Evolutionary conservation across 2,888 invertebrate species (phyloP), one percentile per base, ranked within the genome.

Genomic region (Oscheius myriophilus): DNA sequence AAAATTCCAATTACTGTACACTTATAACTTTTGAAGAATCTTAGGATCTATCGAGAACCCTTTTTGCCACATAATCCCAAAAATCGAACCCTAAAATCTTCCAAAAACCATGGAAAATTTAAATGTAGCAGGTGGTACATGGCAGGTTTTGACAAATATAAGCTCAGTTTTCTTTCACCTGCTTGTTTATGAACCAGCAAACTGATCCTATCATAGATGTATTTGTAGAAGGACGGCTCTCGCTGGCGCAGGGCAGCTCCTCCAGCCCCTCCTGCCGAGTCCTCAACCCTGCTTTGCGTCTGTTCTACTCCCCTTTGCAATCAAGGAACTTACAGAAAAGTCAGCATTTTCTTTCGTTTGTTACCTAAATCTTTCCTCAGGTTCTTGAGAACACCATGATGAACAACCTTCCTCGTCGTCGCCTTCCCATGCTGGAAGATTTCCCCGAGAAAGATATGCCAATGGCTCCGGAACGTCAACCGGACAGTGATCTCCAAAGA

Each of bases 231-330:
- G 6, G 46, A 61, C 12, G 49, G 16, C 12, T n/a, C 45, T 26
- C 45, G 61, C 9, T 61, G 46, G 61, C 42, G 49, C 14, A 45
- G 68, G 14, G 61, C 53, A 25, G 49, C 62, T 14, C 75, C 71
- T 23, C 75, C 73, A 23, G 69, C 73, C 1, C 45, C 67, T 12
- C 73, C 73, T 0, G 67, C 68, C 16, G 41, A 71, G 65, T 45
- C 73, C 1, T 63, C 67, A 26, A 73, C 72, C 14, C 69, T 82
- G 54, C 71, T 82, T 25, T 82, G 82, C 59, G 82, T 82, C n/a
- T 82, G 82, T 67, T 78, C 79, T 0, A 77, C 74, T n/a, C 74
- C 78, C 1, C 70, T 76, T 33, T 82, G 82, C 62, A 82, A 82
- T 67, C 68, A 72, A 45, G 82, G 82, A 39, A 73, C 71, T 33